Evolutionary conservation across 2,888 invertebrate genomes (phyloP).

Genomic region (Lasioglossum leucozonium): DNA sequence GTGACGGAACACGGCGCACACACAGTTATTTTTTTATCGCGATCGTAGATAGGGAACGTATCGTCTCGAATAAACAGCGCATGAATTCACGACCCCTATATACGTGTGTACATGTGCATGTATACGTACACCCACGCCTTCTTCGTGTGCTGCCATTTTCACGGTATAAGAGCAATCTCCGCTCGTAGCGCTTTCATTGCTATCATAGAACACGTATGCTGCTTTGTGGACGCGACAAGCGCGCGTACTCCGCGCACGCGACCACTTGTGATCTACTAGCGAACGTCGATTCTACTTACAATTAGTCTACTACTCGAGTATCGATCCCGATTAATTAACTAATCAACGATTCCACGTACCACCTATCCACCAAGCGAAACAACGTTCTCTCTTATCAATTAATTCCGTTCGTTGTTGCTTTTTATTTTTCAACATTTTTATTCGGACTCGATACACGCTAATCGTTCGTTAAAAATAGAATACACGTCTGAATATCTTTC

Average conservation of each 20-base stretch:
- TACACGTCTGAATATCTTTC: too few species aligned
- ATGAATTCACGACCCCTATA: background rate
- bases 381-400: background rate
- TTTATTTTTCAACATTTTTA: too few species aligned
- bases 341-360: background rate
- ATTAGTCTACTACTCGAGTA: background rate
- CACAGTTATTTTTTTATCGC: conserved; percentile 45
- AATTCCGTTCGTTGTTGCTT: too few species aligned
- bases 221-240: conserved; percentile 41
- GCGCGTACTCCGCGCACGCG: background rate
- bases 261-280: conserved; percentile 26
- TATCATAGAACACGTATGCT: conserved; percentile 56
- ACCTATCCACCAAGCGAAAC: background rate
- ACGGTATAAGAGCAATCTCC: conserved; percentile 38
- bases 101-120: background rate
- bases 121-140: too few species aligned
- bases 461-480: too few species aligned
- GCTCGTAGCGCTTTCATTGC: conserved; percentile 64
- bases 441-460: too few species aligned
- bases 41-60: conserved; percentile 1
- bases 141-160: conserved; percentile 51
- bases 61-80: background rate
- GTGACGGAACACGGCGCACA: conserved; percentile 10
- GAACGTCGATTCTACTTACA: conserved; percentile 7
- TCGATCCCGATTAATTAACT: conserved; percentile 4